A percentile compares a stretch with the other conserved stretches of the same genome.
Conservation (phyloP, 2,113 vertebrate genomes). For the Pantherophis guttatus region DNA sequence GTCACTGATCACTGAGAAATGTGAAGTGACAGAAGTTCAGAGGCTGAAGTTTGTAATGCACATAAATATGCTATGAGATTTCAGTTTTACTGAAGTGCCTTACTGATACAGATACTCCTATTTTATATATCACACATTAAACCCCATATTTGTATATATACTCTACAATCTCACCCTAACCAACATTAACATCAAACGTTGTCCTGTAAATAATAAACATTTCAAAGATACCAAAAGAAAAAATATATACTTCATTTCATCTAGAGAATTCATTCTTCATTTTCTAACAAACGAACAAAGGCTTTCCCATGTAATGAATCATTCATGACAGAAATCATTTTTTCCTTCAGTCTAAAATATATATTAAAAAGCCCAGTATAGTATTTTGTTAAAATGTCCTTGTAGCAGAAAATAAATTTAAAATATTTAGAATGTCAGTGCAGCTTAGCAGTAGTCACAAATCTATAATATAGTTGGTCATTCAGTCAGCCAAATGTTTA, state of each 20-base stretch:
- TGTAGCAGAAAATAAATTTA: background rate
- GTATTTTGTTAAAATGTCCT: background rate
- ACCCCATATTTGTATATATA: background rate
- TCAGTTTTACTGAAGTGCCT: conserved; percentile 14
- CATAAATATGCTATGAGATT: background rate
- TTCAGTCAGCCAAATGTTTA: background rate
- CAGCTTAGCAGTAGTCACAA: background rate
- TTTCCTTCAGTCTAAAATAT: background rate
- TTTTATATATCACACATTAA: conserved; percentile 4
- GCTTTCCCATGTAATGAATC: background rate
- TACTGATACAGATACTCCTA: background rate
- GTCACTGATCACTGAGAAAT: background rate
- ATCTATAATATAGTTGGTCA: too few relatives aligned
- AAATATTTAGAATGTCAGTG: background rate
- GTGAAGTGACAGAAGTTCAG: background rate
- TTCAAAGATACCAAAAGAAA: accelerated
- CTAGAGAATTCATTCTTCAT: background rate
- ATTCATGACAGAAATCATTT: conserved; percentile 2
- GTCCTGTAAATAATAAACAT: background rate
- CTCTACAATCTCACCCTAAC: background rate
- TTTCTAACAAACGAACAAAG: background rate
- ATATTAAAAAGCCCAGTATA: background rate
- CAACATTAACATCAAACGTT: background rate
- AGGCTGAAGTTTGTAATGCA: background rate
- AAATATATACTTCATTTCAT: background rate